Conservation (phyloP, 2,113 vertebrate genomes). For the Rostratula benghalensis region DNA sequence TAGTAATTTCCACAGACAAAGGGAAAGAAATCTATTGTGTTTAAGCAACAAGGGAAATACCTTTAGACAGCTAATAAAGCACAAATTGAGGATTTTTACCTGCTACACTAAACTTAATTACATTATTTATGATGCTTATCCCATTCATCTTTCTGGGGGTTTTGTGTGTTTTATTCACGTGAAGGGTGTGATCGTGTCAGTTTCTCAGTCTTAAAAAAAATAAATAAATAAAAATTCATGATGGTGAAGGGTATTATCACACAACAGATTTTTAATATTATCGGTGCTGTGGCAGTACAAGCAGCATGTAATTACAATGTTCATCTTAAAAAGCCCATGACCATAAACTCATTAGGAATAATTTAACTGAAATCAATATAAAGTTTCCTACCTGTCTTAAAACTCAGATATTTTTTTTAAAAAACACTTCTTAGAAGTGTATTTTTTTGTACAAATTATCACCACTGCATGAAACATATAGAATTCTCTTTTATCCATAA, state of each 20-base stretch:
- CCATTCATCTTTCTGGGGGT: neutral
- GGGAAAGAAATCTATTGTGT: neutral
- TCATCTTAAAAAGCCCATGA: neutral
- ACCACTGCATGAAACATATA: neutral
- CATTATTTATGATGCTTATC: neutral
- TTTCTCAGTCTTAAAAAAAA: neutral
- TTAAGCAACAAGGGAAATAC: neutral
- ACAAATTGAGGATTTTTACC: neutral
- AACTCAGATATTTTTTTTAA: neutral
- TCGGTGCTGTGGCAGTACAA: neutral
- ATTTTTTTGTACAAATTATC: neutral
- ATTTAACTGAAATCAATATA: neutral
- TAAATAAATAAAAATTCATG: neutral
- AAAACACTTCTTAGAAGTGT: neutral
- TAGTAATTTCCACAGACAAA: neutral
- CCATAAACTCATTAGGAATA: neutral
- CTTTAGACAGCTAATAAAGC: neutral
- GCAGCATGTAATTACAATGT: neutral
- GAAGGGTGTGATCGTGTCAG: neutral
- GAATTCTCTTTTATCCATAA: neutral
- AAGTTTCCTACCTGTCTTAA: neutral
- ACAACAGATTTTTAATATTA: neutral
- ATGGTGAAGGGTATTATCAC: neutral
- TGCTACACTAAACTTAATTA: neutral
- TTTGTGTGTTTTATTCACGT: neutral